Conservation (phyloP, 2,888 invertebrate genomes). For the Tortricodes alternella region DNA sequence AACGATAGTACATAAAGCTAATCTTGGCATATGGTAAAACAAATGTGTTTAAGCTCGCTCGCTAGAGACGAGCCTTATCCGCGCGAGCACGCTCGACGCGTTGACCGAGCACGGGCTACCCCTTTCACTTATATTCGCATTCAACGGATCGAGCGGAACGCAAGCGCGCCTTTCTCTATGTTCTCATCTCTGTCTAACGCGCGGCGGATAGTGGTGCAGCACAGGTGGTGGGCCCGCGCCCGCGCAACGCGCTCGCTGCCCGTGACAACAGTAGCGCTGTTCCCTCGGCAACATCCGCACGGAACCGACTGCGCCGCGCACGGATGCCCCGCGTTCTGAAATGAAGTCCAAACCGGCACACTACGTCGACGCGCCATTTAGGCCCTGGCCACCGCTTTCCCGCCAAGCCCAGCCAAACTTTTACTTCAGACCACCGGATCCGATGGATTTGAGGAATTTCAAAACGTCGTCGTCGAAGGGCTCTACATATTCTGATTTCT, state of each 20-base stretch:
- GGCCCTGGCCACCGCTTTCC: constrained; percentile 87
- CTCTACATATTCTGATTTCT: constrained; percentile 78
- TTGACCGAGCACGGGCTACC: constrained; percentile 74
- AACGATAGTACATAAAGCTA: no score
- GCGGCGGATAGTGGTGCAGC: constrained; percentile 56
- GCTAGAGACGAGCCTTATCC: constrained; percentile 47
- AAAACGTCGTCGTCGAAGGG: constrained; percentile 73
- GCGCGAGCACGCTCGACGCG: constrained; percentile 57
- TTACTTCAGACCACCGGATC: constrained; percentile 76
- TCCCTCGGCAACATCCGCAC: constrained; percentile 75
- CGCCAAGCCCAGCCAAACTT: constrained; percentile 77
- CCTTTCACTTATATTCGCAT: constrained; percentile 80
- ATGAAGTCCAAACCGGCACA: constrained; percentile 85
- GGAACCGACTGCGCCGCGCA: constrained; percentile 68
- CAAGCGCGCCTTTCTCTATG: constrained; percentile 76
- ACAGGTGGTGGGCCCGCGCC: constrained; percentile 61
- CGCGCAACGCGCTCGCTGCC: constrained; percentile 56
- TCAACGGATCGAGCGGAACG: constrained; percentile 74
- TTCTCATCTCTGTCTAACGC: constrained; percentile 76
- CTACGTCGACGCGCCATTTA: constrained; percentile 76
- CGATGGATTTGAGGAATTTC: constrained; percentile 75
- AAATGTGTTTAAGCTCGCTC: constrained; percentile 46
- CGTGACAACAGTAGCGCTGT: constrained; percentile 73
- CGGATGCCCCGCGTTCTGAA: constrained; percentile 81
- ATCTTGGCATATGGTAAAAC: background rate